phyloP scores from a whole-genome alignment of 2,797 vertebrate genomes.

The Hemitrygon akajei region DNA sequence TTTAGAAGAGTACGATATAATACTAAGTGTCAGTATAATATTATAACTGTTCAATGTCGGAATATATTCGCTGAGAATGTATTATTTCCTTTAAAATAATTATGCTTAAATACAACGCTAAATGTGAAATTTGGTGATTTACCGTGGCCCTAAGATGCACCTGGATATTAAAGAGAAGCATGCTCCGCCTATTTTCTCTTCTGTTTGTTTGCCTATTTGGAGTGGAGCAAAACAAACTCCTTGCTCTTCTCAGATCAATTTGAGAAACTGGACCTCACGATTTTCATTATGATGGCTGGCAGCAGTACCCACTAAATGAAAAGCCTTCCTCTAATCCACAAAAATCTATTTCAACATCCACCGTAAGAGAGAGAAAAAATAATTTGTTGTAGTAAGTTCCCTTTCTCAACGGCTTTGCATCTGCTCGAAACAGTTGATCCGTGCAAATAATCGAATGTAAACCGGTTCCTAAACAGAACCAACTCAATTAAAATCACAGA shows the following conservation, averaged over 20 bases:
- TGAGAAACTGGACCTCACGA: background rate
- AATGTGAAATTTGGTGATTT: background rate
- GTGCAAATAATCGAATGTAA: slow-evolving; percentile 16
- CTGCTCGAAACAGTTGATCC: background rate
- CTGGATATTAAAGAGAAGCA: background rate
- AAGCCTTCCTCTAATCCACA: background rate
- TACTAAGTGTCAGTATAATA: too few relatives aligned
- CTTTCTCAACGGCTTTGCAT: background rate
- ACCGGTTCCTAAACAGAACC: background rate
- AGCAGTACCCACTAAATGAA: background rate
- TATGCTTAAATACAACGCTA: background rate
- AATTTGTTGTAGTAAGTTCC: background rate
- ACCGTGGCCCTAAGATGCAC: too few relatives aligned
- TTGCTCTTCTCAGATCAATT: background rate
- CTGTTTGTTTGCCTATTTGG: background rate
- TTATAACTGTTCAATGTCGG: background rate
- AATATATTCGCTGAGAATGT: background rate
- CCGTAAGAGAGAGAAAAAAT: background rate
- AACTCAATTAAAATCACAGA: background rate
- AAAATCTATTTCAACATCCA: background rate
- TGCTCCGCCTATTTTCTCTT: background rate
- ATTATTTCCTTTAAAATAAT: background rate
- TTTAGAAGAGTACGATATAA: background rate
- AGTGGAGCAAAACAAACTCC: background rate
- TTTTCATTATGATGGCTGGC: background rate